Evolutionary conservation across 2,113 vertebrate genomes (phyloP), one percentile per base, ranked within the genome.

Genomic region (Mirounga angustirostris): DNA sequence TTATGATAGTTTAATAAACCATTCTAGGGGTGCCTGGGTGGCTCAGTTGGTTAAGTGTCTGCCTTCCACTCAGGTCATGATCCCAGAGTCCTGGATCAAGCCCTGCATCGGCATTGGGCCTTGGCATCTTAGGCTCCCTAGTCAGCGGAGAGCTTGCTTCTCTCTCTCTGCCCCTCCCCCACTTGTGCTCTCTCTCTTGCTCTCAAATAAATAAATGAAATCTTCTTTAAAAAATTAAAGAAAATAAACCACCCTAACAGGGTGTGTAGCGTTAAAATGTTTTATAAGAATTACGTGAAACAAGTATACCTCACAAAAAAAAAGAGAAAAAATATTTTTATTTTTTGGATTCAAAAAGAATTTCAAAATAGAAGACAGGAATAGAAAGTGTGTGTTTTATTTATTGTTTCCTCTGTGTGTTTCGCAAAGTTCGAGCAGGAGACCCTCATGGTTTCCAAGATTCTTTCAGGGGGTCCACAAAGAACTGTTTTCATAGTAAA

Each of bases 321-420:
- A 59, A 67, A 40, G 50, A 46, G 43, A 24, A 81, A 46, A n/a
- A 12, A 15, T 21, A 46, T 7, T 63, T 87, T 65, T 58, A 90
- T 87, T 92, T 36, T 52, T 43, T 69, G 6, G 26, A 90, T 86
- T n/a, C 13, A 90, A 86, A 94, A 93, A 76, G 74, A 61, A 86
- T 87, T 79, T 92, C n/a, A 90, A 30, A 86, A 61, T 40, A 59
- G 28, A 36, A 67, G 24, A 46, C 15, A 73, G 10, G 21, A 97
- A 22, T 56, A 52, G 12, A 73, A 54, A 84, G 12, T 46, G 4
- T 7, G 22, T 26, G 36, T 0, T n/a, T 19, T 56, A 65, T 82
- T 24, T n/a, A 52, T 24, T 30, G 13, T 91, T 81, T 80, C 12
- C 12, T 5, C 50, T 59, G 0, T 28, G 8, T n/a, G 28, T 4